phyloP scores from a whole-genome alignment of 1,140 invertebrate genomes.

The Myzus persicae region DNA sequence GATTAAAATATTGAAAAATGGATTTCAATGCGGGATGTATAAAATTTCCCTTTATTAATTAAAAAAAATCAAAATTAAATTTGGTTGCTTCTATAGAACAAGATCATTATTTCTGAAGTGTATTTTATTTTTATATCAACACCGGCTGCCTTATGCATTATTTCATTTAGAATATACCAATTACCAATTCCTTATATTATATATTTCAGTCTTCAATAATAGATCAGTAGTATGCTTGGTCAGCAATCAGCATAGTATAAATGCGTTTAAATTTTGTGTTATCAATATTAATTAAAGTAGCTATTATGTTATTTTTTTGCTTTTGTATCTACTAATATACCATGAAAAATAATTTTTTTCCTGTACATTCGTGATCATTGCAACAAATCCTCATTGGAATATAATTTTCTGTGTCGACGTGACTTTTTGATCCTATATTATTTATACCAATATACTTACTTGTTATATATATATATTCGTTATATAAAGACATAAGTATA shows the following conservation, averaged over 20 bases:
- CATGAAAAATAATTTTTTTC: background rate
- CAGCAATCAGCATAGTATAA: no score
- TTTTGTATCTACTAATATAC: background rate
- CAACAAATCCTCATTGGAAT: background rate
- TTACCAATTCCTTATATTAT: no score
- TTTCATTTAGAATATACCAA: no score
- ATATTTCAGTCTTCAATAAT: no score
- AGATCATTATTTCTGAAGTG: no score
- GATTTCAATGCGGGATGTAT: background rate
- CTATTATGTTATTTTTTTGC: background rate
- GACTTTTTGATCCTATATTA: background rate
- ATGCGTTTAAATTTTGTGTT: no score
- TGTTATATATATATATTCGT: background rate
- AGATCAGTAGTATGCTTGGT: no score
- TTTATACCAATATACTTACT: background rate
- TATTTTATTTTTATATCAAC: no score
- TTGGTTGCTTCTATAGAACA: background rate
- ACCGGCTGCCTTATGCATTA: no score
- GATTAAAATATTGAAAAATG: background rate
- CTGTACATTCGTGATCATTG: background rate
- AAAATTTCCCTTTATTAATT: background rate
- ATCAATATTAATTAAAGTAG: background rate
- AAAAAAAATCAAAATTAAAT: background rate
- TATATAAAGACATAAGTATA: background rate
- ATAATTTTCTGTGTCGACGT: background rate